Evolutionary conservation across 1,140 invertebrate species (phyloP), one percentile per base, ranked within the genome.

Genomic region (Drosophila eugracilis): DNA sequence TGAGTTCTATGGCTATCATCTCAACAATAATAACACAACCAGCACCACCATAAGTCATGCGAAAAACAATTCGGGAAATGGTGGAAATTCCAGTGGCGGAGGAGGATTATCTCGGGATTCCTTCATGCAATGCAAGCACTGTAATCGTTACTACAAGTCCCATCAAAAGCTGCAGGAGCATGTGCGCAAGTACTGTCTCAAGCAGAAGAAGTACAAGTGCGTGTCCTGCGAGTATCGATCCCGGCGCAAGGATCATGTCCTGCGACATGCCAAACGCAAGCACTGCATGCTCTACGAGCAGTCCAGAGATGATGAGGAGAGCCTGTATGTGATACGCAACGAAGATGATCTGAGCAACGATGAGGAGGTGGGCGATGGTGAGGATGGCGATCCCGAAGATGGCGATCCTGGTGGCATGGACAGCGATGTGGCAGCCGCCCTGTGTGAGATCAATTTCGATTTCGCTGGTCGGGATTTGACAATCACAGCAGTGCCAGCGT

Each of bases 191-290:
- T 91, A 91, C 50, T 91, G 90, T 28, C 59, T 91, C 4, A 91
- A 91, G 59, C 84, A 91, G 37, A 91, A 91, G 69, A 91, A 90
- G 54, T 91, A 91, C 65, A 89, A 90, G 50, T 91, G 90, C 50
- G 71, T 90, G 5, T 91, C 84, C 39, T 91, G 90, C 60, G 89
- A 90, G 45, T 91, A 91, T 63, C 78, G 90, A 7, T 91, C 90
- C 7, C 71, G 90, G 3, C 90, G 90, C 58, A 91, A 91, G 50
- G 90, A 91, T 79, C 90, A 91, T 52, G 86, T 91, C 9, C 28
- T 90, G 32, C 70, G 90, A 3, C 90, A 91, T 59, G 86, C 88
- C 1, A 89, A 84, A 44, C 88, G 90, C 36, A 90, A 91, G 52
- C 90, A 91, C 44, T 90, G 89, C 42, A 75, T 90, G 50, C 75